These are phyloP conservation scores for Oreochromis niloticus DNA, from an alignment of 2,113 vertebrate species.

Conservation along the genomic window DNA sequence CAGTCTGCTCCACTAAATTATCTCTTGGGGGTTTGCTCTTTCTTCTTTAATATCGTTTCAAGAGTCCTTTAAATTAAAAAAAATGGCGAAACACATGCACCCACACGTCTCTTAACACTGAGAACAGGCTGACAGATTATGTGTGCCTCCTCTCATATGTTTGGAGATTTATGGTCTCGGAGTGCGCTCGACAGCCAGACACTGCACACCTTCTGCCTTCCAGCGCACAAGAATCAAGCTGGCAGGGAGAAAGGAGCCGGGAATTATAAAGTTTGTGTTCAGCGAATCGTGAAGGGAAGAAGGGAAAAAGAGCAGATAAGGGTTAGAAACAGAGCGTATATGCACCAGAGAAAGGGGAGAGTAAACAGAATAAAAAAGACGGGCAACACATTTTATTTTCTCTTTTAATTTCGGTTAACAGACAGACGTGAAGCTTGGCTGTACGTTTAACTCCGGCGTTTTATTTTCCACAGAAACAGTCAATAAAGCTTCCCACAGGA, in stretches of 20 bases:
- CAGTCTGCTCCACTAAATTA: not conserved
- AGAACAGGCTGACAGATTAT: not conserved
- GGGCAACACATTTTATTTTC: not conserved
- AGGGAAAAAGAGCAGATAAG: not conserved
- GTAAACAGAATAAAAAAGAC: not conserved
- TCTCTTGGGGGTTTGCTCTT: not conserved
- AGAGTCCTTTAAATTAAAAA: not conserved
- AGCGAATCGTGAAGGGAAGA: constrained; percentile 7
- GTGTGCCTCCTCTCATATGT: constrained; percentile 23
- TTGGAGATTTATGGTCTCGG: constrained; percentile 20
- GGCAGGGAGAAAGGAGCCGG: not conserved
- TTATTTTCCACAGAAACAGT: not conserved
- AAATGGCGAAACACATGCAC: not conserved
- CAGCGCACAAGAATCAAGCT: not conserved
- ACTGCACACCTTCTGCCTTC: constrained; percentile 9
- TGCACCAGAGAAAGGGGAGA: not conserved
- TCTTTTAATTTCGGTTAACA: not conserved
- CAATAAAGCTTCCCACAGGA: not conserved
- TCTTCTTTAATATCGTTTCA: not conserved
- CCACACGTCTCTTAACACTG: not conserved
- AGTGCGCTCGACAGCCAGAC: not conserved
- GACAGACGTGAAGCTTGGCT: not conserved
- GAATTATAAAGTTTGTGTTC: constrained; percentile 42
- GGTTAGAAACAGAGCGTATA: not conserved
- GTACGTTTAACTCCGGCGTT: not conserved